Conservation (phyloP, 1,140 invertebrate species). For the Polypedilum vanderplanki region DNA sequence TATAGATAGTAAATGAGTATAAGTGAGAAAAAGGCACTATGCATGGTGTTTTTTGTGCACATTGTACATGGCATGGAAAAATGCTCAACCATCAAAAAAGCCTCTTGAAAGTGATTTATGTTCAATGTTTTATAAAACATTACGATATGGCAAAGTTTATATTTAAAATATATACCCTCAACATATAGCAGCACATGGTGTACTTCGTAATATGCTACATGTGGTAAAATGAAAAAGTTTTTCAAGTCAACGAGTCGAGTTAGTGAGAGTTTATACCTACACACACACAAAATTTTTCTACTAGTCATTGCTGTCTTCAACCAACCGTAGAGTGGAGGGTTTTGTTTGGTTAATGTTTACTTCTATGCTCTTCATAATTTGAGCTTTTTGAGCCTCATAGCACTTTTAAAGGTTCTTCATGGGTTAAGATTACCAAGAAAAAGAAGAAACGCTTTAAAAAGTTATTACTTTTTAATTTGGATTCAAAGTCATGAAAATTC, state of each 20-base stretch:
- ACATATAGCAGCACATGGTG: background rate
- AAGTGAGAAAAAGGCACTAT: background rate
- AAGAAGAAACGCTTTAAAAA: no score
- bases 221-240: conserved; percentile 12
- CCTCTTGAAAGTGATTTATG: conserved; percentile 12
- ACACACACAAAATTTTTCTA: background rate
- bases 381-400: no score
- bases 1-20: background rate
- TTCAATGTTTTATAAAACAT: conserved; percentile 16
- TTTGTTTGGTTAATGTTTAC: no score
- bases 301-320: no score
- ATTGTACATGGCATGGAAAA: background rate
- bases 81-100: conserved; percentile 15
- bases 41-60: background rate
- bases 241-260: background rate
- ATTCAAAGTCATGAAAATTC: no score
- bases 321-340: no score
- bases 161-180: conserved; percentile 21
- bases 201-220: conserved; percentile 18
- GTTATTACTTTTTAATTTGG: no score
- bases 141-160: conserved; percentile 19
- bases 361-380: no score
- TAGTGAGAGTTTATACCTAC: background rate
- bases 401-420: no score
- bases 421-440: no score